phyloP scores from a whole-genome alignment of 2,888 invertebrate genomes.

The Leptinotarsa peninsularis region DNA sequence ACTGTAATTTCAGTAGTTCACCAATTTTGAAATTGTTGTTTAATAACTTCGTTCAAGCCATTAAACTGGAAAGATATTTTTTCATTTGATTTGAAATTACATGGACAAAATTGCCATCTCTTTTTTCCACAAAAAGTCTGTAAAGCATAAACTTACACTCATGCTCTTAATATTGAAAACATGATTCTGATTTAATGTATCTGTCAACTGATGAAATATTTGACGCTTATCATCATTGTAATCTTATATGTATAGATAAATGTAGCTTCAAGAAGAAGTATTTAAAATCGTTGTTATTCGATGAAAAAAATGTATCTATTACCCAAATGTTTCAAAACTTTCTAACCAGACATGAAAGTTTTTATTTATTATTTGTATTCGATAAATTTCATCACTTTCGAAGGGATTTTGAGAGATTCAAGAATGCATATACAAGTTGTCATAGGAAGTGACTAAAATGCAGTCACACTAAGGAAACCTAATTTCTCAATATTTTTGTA shows the following conservation, averaged over 20 bases:
- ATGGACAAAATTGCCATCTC: slow-evolving; percentile 26
- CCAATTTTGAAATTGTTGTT: too few relatives aligned
- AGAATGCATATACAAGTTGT: slow-evolving; percentile 11
- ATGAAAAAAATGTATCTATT: slow-evolving; percentile 45
- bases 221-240: slow-evolving; percentile 45
- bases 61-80: slow-evolving; percentile 19
- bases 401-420: not conserved
- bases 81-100: slow-evolving; percentile 36
- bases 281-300: slow-evolving; percentile 52
- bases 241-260: slow-evolving; percentile 53
- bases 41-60: too few relatives aligned
- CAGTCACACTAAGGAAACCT: slow-evolving; percentile 25
- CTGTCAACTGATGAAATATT: slow-evolving; percentile 29
- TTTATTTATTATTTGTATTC: slow-evolving; percentile 19
- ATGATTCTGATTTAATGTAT: slow-evolving; percentile 28
- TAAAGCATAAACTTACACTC: slow-evolving; percentile 11
- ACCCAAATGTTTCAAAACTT: slow-evolving; percentile 47
- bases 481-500: slow-evolving; percentile 37
- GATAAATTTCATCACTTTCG: not conserved
- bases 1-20: too few relatives aligned
- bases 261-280: slow-evolving; percentile 52
- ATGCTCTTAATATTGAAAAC: slow-evolving; percentile 2
- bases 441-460: slow-evolving; percentile 11
- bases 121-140: slow-evolving; percentile 24
- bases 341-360: slow-evolving; percentile 23